Evolutionary conservation across 2,113 vertebrate species (phyloP), one percentile per base, ranked within the genome.

Genomic region (Tringa solitaria): DNA sequence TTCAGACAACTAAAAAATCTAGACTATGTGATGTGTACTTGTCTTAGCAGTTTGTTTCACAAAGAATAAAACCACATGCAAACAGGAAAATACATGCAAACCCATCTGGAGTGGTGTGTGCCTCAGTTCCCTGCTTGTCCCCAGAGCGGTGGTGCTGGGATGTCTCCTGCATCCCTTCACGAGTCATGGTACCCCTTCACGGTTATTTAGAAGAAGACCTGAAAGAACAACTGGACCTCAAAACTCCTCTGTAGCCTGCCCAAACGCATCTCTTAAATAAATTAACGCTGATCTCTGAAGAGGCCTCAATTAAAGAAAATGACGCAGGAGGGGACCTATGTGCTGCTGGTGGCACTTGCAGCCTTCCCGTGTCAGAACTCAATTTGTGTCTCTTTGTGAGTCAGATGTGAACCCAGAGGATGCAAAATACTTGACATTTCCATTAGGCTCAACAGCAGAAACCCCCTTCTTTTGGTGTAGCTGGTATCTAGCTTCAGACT

Each of bases 81-180:
- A 89, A 68, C 8, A 63, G 33, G 63, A 59, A 35, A 43, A 50
- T 33, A 24, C 57, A 28, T 48, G 24, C n/a, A 14, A 79, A 11
- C 50, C 57, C 57, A 6, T n/a, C 23, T 43, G 48, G 27, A 73
- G 76, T 1, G 35, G 7, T 5, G 63, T 5, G 6, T 28, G 86
- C 54, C 63, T 39, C 76, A 1, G 53, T 43, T 39, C 57, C 64
- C 80, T n/a, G 51, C 81, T 61, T 50, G 1, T 28, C 65, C 35
- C 33, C 2, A 35, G 12, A 50, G 69, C 0, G 0, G 28, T 23
- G 30, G 23, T 0, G 0, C 1, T 43, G 87, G 37, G 41, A 30
- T 17, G 15, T 30, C 53, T 30, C 53, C 53, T 17, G 21, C 22
- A 45, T 12, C 78, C 74, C 81, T 60, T 35, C 63, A 10, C 2